These are phyloP conservation scores for Galago senegalensis DNA, from an alignment of 2,797 vertebrate species.

Conservation along the genomic window DNA sequence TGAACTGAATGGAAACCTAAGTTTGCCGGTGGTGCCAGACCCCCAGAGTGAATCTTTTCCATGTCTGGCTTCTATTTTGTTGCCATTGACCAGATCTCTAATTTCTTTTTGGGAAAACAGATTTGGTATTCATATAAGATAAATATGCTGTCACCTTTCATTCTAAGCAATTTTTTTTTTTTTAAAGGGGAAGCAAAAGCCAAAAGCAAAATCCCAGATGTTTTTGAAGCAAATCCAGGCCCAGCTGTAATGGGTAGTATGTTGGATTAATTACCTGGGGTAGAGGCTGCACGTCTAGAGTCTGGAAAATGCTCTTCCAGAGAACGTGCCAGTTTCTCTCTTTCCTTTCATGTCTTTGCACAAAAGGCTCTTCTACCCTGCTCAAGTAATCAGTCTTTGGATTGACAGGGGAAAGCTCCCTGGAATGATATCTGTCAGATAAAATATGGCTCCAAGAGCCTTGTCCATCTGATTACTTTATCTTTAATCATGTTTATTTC, in stretches of 20 bases:
- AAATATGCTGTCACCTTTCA: constrained; percentile 35
- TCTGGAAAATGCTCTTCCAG: constrained; percentile 46
- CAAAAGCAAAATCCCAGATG: not conserved
- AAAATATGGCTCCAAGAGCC: constrained; percentile 78
- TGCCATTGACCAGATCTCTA: constrained; percentile 72
- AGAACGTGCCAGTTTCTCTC: constrained; percentile 15
- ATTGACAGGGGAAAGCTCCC: constrained; percentile 74
- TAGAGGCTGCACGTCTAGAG: constrained; percentile 48
- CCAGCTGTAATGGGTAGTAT: constrained; percentile 59
- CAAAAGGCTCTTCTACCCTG: not conserved
- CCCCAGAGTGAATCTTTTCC: not conserved
- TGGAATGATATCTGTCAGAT: constrained; percentile 75
- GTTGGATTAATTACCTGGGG: constrained; percentile 35
- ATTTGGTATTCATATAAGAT: constrained; percentile 78
- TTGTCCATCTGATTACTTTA: not conserved
- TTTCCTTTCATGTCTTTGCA: constrained; percentile 33
- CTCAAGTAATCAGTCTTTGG: constrained; percentile 72
- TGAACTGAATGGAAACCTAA: not conserved
- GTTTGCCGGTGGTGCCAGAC: constrained; percentile 1
- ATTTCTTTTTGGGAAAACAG: constrained; percentile 69
- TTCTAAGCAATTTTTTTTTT: constrained; percentile 70
- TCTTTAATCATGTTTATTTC: constrained; percentile 77
- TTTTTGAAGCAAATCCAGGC: constrained; percentile 69
- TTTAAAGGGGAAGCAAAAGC: not conserved
- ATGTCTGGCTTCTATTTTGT: not conserved